These are phyloP conservation scores for Cinclus cinclus DNA, from an alignment of 2,113 vertebrate species.

Conservation along the genomic window DNA sequence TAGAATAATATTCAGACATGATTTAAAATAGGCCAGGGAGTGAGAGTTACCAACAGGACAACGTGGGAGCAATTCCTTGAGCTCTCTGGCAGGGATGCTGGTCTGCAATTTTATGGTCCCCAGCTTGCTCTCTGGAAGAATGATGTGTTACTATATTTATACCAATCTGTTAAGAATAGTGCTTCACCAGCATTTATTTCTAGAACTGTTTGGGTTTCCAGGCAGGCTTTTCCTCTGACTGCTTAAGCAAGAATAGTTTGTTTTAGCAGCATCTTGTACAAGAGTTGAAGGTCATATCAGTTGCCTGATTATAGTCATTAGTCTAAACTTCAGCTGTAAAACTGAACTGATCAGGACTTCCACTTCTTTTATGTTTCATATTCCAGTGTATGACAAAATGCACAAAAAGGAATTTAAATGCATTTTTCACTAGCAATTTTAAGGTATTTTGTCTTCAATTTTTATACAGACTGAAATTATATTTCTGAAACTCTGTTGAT, in stretches of 20 bases:
- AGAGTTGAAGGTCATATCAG: background rate
- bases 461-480: background rate
- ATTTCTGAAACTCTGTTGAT: background rate
- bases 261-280: background rate
- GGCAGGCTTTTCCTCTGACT: background rate
- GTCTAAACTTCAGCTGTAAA: background rate
- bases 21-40: background rate
- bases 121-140: background rate
- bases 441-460: background rate
- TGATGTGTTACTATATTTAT: slow-evolving; percentile 13
- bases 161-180: background rate
- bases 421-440: background rate
- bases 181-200: slow-evolving; percentile 29
- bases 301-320: background rate
- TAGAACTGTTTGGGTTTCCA: slow-evolving; percentile 3
- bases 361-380: background rate
- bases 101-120: background rate
- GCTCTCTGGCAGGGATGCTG: background rate
- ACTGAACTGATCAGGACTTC: background rate
- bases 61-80: background rate
- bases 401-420: background rate
- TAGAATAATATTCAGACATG: background rate
- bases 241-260: background rate
- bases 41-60: background rate
- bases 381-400: background rate